These are phyloP conservation scores for Varroa destructor DNA, from an alignment of 1,140 invertebrate genomes.

Conservation along the genomic window DNA sequence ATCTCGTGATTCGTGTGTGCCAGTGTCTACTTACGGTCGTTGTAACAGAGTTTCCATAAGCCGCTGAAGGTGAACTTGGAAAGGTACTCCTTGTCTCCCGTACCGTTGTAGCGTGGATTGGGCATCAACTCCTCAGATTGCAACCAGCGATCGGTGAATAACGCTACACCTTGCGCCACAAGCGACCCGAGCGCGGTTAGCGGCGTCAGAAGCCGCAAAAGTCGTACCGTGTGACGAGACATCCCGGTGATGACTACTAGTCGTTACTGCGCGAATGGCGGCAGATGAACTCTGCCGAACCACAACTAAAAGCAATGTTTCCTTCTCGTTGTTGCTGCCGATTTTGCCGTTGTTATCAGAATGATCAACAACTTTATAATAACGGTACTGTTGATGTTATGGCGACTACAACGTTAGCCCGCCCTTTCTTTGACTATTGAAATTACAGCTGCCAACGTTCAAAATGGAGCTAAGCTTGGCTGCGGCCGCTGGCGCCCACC, in stretches of 20 bases:
- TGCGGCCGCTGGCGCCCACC: too few relatives aligned
- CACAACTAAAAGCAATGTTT: too few relatives aligned
- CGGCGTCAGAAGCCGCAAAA: conserved; percentile 52
- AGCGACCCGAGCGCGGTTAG: conserved; percentile 51
- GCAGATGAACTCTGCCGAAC: too few relatives aligned
- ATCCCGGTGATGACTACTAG: background rate
- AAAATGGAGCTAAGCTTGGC: too few relatives aligned
- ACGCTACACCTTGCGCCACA: conserved; percentile 50
- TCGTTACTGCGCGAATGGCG: too few relatives aligned
- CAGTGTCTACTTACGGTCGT: conserved; percentile 49
- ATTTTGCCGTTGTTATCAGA: too few relatives aligned
- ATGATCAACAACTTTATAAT: too few relatives aligned
- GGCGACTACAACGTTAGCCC: too few relatives aligned
- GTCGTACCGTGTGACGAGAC: conserved; percentile 32
- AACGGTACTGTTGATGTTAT: too few relatives aligned
- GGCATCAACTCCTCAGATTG: conserved; percentile 56
- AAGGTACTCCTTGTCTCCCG: conserved; percentile 48
- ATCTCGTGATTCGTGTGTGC: background rate
- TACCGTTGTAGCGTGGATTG: conserved; percentile 51
- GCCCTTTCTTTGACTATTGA: too few relatives aligned
- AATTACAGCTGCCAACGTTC: too few relatives aligned
- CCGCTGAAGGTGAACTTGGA: conserved; percentile 55
- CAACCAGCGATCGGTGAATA: conserved; percentile 56
- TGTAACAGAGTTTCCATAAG: conserved; percentile 55
- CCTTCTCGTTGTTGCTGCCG: too few relatives aligned